Conservation (phyloP, 2,797 vertebrate genomes). For the Perodicticus potto region DNA sequence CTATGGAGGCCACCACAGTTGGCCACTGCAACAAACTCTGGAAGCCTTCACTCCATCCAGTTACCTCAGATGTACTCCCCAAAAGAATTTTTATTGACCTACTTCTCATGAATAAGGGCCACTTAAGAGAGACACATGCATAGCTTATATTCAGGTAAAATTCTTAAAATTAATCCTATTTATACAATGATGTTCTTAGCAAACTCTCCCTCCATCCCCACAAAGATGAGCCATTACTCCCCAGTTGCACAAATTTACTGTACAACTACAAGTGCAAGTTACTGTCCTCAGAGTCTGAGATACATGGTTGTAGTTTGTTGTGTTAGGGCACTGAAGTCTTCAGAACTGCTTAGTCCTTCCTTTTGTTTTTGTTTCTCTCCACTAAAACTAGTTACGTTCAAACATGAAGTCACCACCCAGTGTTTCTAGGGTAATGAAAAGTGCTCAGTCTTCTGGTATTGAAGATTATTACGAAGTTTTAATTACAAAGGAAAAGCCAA, state of each 20-base stretch:
- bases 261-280: not conserved
- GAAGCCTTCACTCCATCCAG: not conserved
- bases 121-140: not conserved
- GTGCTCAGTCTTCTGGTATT: not conserved
- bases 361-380: conserved; percentile 50
- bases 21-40: not conserved
- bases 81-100: not conserved
- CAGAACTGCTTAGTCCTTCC: conserved; percentile 2
- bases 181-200: not conserved
- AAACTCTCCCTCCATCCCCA: not conserved
- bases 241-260: not conserved
- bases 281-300: not conserved
- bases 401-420: conserved; percentile 1
- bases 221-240: not conserved
- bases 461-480: conserved; percentile 63
- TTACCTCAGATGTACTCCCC: not conserved
- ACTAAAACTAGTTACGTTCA: conserved; percentile 50
- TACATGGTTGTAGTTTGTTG: not conserved
- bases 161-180: not conserved
- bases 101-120: not conserved
- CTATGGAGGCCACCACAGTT: not conserved
- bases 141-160: not conserved
- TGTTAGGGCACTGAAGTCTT: not conserved
- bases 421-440: conserved; percentile 53
- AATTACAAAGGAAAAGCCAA: conserved; percentile 69